Base-by-base conservation (phyloP, 2,888 invertebrate species). In the Phragmatobia fuliginosa region DNA sequence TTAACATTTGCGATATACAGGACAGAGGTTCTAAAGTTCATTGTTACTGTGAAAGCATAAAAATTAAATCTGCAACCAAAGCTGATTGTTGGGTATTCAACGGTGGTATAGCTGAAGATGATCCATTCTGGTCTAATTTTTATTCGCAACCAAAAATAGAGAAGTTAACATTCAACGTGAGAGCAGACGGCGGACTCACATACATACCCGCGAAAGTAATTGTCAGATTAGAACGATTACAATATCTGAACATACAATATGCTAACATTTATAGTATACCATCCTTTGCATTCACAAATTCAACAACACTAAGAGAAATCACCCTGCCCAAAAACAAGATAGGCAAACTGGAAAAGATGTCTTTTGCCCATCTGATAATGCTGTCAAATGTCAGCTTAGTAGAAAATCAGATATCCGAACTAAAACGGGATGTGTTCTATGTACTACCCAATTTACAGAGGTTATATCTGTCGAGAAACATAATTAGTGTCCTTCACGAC, bases 391-490 rank as follows among this genome's bases (percentile, higher is more conserved):
- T 98, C 81, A 97, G 97, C 88, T 92, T 98, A 85, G 96, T 97
- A 72, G 97, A 97, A 82, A 98, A 98, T 93, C 96, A 96, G 85
- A 97, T 98, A 87, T 95, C 96, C 6, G 97, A 97, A 89, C 95
- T 98, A 83, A 96, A 97, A 85, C 95, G 97, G 72, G 96, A 97
- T 85, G 97, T 97, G 8, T 98, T 98, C 89, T 96, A 97, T 70
- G 96, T 97, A 85, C 91, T 98, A 41, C 98, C 98, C 0, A 96
- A 96, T 75, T 92, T 98, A 79, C 96, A 96, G 83, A 96, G 97
- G 76, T 95, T 99, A 71, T 96, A 96, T 85, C 94, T 99, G 68
- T 98, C 98, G 83, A 97, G 97, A 86, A 99, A 99, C 90, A 97
- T 97, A 84, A 96, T 99, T 74, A 97, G 97, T 79, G 96, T 97